Percentiles rank a stretch among this genome's conserved stretches.
These are phyloP conservation scores for Betta splendens DNA, from an alignment of 2,797 vertebrate genomes.

Conservation along the genomic window DNA sequence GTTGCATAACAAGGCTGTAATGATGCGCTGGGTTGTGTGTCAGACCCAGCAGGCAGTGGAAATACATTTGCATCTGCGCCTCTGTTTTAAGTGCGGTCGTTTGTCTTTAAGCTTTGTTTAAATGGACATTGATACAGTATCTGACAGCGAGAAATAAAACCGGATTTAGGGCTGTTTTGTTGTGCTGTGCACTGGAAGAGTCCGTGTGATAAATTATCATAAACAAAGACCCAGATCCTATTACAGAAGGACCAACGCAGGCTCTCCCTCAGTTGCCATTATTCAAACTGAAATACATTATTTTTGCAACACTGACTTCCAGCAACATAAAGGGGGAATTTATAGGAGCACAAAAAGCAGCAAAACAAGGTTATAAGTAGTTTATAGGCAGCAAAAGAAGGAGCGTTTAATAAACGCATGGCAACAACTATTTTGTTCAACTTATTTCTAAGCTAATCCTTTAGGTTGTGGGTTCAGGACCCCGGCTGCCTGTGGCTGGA, in stretches of 20 bases:
- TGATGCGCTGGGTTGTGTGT: conserved; percentile 13
- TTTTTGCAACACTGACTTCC: conserved; percentile 38
- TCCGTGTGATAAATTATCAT: conserved; percentile 52
- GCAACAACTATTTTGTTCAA: conserved; percentile 13
- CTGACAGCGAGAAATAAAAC: conserved; percentile 18
- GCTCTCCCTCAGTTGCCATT: conserved; percentile 45
- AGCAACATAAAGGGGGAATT: conserved; percentile 46
- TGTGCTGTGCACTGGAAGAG: conserved; percentile 6
- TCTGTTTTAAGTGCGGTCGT: not conserved
- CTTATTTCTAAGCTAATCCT: not conserved
- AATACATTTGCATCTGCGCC: conserved; percentile 14
- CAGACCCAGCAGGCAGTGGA: conserved; percentile 16
- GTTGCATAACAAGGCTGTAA: conserved; percentile 21
- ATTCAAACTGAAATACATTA: conserved; percentile 53
- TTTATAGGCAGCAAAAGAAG: conserved; percentile 23
- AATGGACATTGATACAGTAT: conserved; percentile 12
- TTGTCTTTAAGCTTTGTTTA: not conserved
- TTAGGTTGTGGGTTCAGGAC: not conserved
- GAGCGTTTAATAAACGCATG: conserved; percentile 23
- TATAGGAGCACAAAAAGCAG: conserved; percentile 44
- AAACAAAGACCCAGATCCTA: conserved; percentile 50
- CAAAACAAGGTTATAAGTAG: conserved; percentile 25
- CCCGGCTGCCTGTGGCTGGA: too few species aligned
- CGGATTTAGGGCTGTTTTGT: conserved; percentile 9
- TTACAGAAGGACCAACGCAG: conserved; percentile 34